Evolutionary conservation across 2,797 vertebrate species (phyloP), one percentile per base, ranked within the genome.

Genomic region (Poeciliopsis paucimaculata): DNA sequence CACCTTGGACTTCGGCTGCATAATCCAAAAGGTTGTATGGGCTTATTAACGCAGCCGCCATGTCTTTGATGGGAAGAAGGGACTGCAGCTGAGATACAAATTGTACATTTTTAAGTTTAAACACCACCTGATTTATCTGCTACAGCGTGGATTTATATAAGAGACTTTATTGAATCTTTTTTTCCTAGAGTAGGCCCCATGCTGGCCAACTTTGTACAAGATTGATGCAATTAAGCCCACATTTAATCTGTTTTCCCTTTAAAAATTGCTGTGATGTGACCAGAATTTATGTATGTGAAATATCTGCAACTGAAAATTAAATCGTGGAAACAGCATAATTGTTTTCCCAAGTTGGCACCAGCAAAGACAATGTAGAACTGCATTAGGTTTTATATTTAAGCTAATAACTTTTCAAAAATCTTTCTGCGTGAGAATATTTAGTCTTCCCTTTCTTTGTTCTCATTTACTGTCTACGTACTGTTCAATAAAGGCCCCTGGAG

Each of bases 221-320:
- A 36, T 81, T 73, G 77, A 87, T 83, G 81, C 43, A 80, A 82
- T 83, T 87, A 78, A 89, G 88, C 88, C 86, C 88, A 89, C 85
- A 90, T 89, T 91, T 10, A 39, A 71, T 75, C 78, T 80, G 71
- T 13, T 76, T 83, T 82, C 49, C 79, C 75, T 90, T 85, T 90
- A 73, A 88, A 90, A 90, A 82, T 51, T 49, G 0, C 76, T 77
- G 70, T 72, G 77, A 46, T 57, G 77, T 71, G 80, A 53, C 66
- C 70, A 77, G 77, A 84, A 86, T 84, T 86, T 71, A 77, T 82
- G 51, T 51, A 34, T 55, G 75, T 64, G 55, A 89, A 79, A 84
- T 80, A 86, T 82, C 82, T 73, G 75, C 7, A 77, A 81, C 77
- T 83, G 53, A 51, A 83, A 53, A 83, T 72, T 13, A 70, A 85